phyloP scores from a whole-genome alignment of 2,888 invertebrate species.

The Drosophila affinis region DNA sequence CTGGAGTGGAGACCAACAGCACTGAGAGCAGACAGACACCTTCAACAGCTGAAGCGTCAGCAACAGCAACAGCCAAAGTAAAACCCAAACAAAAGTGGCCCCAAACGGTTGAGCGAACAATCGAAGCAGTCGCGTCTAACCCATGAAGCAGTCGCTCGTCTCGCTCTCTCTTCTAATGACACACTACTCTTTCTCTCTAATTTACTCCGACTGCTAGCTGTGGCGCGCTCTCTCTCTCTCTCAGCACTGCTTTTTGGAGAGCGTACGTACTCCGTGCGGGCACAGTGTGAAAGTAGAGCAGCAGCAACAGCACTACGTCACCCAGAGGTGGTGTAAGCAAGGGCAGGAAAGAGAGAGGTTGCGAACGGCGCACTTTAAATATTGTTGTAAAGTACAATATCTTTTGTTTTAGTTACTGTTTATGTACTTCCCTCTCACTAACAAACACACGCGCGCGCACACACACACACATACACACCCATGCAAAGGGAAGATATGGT shows the following conservation, averaged over 20 bases:
- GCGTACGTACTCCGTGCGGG: background rate
- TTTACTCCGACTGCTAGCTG: background rate
- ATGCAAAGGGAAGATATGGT: background rate
- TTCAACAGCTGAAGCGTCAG: constrained; percentile 72
- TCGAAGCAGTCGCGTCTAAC: constrained; percentile 47
- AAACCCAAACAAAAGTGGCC: constrained; percentile 41
- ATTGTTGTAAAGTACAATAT: constrained; percentile 37
- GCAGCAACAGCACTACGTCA: constrained; percentile 43
- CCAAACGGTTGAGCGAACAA: constrained; percentile 19
- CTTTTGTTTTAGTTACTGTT: constrained; percentile 38
- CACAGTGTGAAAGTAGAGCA: constrained; percentile 64
- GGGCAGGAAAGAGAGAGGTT: constrained; percentile 9
- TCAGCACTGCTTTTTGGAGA: background rate
- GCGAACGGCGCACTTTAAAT: background rate
- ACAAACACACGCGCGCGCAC: background rate
- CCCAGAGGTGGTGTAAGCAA: constrained; percentile 26
- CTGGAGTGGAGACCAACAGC: background rate
- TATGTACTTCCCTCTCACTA: constrained; percentile 7
- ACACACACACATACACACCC: background rate
- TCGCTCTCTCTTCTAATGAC: constrained; percentile 1
- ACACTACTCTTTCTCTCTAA: constrained; percentile 2
- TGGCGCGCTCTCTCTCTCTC: constrained; percentile 17
- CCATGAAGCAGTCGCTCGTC: constrained; percentile 32
- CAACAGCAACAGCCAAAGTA: constrained; percentile 33
- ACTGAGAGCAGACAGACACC: constrained; percentile 46